Percentiles rank a stretch among this genome's conserved stretches.
Evolutionary conservation across 2,113 vertebrate species (phyloP).

Genomic region (Aramus guarauna): DNA sequence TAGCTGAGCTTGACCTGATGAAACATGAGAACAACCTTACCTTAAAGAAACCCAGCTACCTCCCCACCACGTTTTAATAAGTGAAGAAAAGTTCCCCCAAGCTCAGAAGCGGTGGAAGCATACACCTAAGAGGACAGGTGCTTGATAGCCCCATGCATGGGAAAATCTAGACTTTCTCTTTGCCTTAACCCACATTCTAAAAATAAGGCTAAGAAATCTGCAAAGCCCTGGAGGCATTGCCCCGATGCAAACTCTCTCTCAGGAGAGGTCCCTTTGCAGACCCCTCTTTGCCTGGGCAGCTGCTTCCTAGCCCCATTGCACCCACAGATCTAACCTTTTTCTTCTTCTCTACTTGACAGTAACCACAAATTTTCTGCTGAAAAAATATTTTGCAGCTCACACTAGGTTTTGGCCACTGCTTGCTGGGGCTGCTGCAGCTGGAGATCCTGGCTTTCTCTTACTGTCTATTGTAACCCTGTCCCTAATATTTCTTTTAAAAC

Average conservation of each 20-base stretch:
- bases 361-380: not conserved
- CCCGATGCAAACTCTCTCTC: not conserved
- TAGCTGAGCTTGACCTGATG: not conserved
- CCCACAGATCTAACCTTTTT: not conserved
- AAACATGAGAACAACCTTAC: not conserved
- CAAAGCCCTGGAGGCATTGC: not conserved
- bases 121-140: not conserved
- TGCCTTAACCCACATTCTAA: not conserved
- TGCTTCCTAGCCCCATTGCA: not conserved
- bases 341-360: not conserved
- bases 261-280: not conserved
- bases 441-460: not conserved
- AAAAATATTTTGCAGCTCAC: not conserved
- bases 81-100: not conserved
- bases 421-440: not conserved
- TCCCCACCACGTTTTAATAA: accelerated
- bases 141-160: not conserved
- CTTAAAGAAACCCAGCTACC: not conserved
- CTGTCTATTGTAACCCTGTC: not conserved
- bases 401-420: not conserved
- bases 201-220: not conserved
- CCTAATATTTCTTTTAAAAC: not conserved
- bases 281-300: not conserved
- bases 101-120: not conserved
- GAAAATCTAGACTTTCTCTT: not conserved